Conservation (phyloP, 2,113 vertebrate species). For the Tupaia tana region DNA sequence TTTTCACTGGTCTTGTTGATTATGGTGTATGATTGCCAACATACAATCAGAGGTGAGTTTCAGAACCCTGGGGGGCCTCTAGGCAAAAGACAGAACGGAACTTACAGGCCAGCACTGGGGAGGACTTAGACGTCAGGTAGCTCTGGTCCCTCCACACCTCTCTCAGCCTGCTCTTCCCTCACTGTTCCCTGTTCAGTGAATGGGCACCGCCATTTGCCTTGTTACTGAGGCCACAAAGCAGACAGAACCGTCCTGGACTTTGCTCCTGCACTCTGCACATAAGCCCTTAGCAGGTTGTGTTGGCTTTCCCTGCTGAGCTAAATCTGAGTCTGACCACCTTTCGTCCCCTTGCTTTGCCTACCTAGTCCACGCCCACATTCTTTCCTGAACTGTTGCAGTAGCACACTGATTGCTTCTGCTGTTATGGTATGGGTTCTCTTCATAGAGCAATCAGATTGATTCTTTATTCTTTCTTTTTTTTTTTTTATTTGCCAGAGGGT, state of each 20-base stretch:
- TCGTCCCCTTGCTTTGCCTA: neutral
- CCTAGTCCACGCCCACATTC: neutral
- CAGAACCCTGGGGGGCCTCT: conserved; percentile 6
- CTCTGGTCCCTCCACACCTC: neutral
- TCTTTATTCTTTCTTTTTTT: neutral
- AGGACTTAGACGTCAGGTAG: conserved; percentile 25
- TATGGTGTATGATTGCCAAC: neutral
- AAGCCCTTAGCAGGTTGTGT: neutral
- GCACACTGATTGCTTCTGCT: neutral
- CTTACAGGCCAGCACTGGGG: neutral
- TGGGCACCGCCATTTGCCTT: neutral
- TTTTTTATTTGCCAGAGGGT: no score
- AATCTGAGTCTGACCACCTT: conserved; percentile 9
- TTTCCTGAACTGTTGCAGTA: neutral
- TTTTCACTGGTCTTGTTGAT: conserved; percentile 32
- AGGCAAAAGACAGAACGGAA: conserved; percentile 12
- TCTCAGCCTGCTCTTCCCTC: neutral
- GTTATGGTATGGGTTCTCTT: neutral
- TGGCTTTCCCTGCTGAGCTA: neutral
- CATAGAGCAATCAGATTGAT: neutral
- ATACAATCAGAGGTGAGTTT: neutral
- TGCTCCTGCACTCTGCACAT: neutral
- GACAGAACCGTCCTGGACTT: neutral
- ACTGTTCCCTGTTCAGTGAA: neutral
- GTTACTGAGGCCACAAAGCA: conserved; percentile 11